Evolutionary conservation across 2,888 invertebrate genomes (phyloP), one percentile per base, ranked within the genome.

Genomic region (Drosophila yooni): DNA sequence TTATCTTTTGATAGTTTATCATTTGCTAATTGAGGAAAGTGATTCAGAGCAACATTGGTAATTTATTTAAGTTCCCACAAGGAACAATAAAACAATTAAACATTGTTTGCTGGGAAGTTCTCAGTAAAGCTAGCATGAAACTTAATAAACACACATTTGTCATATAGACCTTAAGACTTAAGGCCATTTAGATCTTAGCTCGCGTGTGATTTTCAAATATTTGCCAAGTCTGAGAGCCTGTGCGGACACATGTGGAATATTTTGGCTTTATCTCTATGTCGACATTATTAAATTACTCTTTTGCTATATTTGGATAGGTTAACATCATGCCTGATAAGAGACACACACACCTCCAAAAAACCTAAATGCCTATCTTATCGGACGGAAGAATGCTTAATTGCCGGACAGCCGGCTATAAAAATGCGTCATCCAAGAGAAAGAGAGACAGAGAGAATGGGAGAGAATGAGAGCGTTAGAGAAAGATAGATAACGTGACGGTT

Each of bases 291-390:
- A 86, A 85, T 88, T 85, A 88, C 83, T 72, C 52, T 73, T 69
- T 51, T 79, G 71, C 77, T 88, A 85, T 82, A 80, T 85, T 83
- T 88, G 82, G 83, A 66, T 74, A 51, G 75, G 85, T 82, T 85
- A 88, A 80, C 86, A 70, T 74, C 77, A 79, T 68, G 59, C 52
- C 53, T 50, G 81, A 82, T 81, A 80, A 63, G 62, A 58, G 54
- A 33, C n/a, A 50, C 21, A 25, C 21, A 53, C 31, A 43, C 34
- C 25, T n/a, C 21, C 51, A 36, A n/a, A 43, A n/a, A n/a, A 18
- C 33, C 2, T 25, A 34, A 21, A 31, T 36, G 5, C 48, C 38
- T 85, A 85, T 85, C 85, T 85, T 85, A 85, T 85, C 85, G 74
- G 56, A 57, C 81, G 86, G 77, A 88, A 88, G 81, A 83, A 77